Base-by-base conservation (phyloP, 2,113 vertebrate species). In the Chrysochloris asiatica region DNA sequence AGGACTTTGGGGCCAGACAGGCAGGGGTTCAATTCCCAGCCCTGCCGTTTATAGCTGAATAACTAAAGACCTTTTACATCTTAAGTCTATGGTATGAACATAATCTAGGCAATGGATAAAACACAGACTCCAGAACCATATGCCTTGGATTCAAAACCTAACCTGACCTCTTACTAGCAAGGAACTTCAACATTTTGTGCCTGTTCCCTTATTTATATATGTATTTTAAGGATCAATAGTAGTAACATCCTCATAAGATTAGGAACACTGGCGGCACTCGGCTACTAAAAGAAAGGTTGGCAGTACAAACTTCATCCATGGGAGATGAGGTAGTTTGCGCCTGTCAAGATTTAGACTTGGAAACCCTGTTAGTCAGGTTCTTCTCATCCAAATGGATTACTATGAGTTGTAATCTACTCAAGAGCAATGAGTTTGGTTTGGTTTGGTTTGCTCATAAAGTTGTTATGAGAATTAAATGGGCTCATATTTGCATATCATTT, bases 121-220 rank as follows among this genome's bases (percentile, higher is more conserved):
- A 65, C n/a, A 50, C n/a, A 69, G 50, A 28, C 63, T 43, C 30
- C 45, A 71, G 3, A 71, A n/a, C 78, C 61, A 24, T 61, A 36
- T 7, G 6, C 26, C 43, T 28, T 41, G 54, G 36, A 45, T 63
- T 13, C 48, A 79, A 73, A 88, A 63, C n/a, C 78, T 33, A 52
- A 80, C 33, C 63, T 88, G 28, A 47, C 47, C 36, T 41, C 19
- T 52, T 56, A 59, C n/a, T 36, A 77, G 30, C 13, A 41, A 61
- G 59, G 21, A 21, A 69, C 47, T 38, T 79, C 8, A 8, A 76
- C 75, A 45, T 4, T 52, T 24, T 78, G 12, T 65, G 41, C 54
- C 47, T 90, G 47, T 10, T 86, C 71, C 43, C 82, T 91, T 81
- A 45, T 92, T 83, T 81, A 22, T 56, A 16, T 21, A n/a, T n/a